Percentiles rank a stretch among this genome's conserved stretches.
These are phyloP conservation scores for Vidua macroura DNA, from an alignment of 2,113 vertebrate species.

Conservation along the genomic window DNA sequence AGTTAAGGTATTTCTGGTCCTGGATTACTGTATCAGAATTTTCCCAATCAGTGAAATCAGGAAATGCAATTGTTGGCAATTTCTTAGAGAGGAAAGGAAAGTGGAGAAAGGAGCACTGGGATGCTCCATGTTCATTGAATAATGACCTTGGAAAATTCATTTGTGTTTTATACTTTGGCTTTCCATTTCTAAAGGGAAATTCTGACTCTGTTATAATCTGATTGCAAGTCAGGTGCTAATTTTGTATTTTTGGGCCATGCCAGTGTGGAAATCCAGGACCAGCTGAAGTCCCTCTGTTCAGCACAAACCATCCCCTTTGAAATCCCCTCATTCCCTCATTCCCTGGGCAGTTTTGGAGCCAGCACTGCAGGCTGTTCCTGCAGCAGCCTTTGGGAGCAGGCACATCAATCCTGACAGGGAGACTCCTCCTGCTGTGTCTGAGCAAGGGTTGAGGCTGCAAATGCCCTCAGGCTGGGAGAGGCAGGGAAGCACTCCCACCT, in stretches of 20 bases:
- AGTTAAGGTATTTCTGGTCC: background rate
- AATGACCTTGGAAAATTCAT: background rate
- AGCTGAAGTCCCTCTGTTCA: background rate
- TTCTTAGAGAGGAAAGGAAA: background rate
- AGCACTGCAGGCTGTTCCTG: background rate
- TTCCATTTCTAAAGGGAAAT: background rate
- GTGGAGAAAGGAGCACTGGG: background rate
- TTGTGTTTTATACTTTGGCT: background rate
- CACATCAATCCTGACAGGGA: background rate
- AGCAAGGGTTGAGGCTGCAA: background rate
- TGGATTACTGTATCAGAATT: background rate
- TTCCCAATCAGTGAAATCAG: background rate
- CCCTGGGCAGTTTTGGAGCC: background rate
- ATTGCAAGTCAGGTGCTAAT: background rate
- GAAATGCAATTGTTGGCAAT: background rate
- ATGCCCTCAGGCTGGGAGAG: background rate
- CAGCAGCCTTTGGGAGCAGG: background rate
- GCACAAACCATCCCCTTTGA: background rate
- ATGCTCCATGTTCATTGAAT: background rate
- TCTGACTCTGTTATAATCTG: background rate
- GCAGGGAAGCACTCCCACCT: background rate
- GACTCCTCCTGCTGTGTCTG: background rate
- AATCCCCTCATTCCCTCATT: background rate
- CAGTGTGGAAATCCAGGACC: background rate
- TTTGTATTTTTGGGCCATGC: background rate